A percentile compares a stretch with the other conserved stretches of the same genome.
Conservation (phyloP, 2,888 invertebrate species). For the Drosophila mulleri region DNA sequence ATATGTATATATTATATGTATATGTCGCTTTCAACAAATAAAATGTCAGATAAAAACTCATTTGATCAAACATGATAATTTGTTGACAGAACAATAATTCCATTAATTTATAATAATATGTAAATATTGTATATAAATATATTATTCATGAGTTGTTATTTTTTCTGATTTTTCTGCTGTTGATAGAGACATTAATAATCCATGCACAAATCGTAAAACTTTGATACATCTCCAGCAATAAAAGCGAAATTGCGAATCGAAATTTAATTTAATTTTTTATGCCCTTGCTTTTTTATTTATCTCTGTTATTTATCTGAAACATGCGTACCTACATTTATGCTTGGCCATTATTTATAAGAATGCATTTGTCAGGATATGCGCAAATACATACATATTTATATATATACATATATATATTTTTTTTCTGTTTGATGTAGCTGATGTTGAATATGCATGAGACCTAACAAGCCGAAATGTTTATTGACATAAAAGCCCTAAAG, state of each 20-base stretch:
- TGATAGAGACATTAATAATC: slow-evolving; percentile 40
- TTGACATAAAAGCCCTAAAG: slow-evolving; percentile 38
- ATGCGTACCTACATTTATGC: slow-evolving; percentile 17
- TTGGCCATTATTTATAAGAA: slow-evolving; percentile 45
- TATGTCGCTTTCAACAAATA: background rate
- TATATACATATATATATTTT: background rate
- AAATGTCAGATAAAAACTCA: background rate
- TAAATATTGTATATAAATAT: background rate
- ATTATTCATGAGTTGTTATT: background rate
- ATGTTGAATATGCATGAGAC: slow-evolving; percentile 54
- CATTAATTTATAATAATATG: background rate
- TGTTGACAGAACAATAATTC: background rate
- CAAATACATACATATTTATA: slow-evolving; percentile 2
- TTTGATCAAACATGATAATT: background rate
- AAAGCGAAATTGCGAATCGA: slow-evolving; percentile 35
- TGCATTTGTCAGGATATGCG: slow-evolving; percentile 56
- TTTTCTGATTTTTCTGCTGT: background rate
- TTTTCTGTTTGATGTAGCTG: slow-evolving; percentile 6
- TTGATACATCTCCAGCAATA: slow-evolving; percentile 49
- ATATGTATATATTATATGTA: no score
- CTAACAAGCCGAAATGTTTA: slow-evolving; percentile 44
- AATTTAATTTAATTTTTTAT: slow-evolving; percentile 52
- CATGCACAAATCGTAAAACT: slow-evolving; percentile 34
- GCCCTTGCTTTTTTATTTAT: slow-evolving; percentile 47
- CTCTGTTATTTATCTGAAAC: slow-evolving; percentile 9